Conservation (phyloP, 2,888 invertebrate genomes). For the Neoitamus cyanurus region DNA sequence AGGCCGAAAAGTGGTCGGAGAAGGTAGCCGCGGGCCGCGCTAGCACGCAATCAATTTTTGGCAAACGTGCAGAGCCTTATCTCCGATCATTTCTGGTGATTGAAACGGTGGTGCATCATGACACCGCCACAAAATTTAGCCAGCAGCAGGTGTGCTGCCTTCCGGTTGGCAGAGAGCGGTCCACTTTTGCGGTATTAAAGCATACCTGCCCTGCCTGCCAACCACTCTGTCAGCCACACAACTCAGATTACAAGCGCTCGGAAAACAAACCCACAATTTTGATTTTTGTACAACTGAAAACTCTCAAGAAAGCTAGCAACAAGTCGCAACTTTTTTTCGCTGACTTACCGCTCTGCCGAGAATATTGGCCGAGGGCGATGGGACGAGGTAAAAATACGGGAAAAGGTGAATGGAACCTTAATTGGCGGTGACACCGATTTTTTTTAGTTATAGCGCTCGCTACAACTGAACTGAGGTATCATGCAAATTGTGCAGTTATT, state of each 20-base stretch:
- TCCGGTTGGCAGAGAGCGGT: neutral
- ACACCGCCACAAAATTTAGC: neutral
- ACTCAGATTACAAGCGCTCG: neutral
- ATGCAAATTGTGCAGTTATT: slow-evolving; percentile 5
- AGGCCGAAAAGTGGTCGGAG: neutral
- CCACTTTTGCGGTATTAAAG: neutral
- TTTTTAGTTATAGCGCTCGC: neutral
- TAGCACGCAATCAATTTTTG: neutral
- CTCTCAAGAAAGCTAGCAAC: neutral
- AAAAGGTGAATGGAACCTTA: slow-evolving; percentile 28
- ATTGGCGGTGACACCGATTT: slow-evolving; percentile 23
- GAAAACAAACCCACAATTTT: neutral
- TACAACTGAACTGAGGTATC: neutral
- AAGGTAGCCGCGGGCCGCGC: neutral
- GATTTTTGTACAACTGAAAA: neutral
- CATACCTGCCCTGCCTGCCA: neutral
- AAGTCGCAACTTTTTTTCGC: neutral
- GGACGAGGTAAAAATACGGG: neutral
- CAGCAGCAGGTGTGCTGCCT: neutral
- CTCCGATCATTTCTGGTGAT: neutral
- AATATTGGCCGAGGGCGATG: neutral
- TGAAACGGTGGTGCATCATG: neutral
- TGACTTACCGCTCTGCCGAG: neutral
- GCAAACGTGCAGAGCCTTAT: neutral
- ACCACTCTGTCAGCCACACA: neutral